Base-by-base conservation (phyloP, 2,888 invertebrate species). In the Hymenopus coronatus region DNA sequence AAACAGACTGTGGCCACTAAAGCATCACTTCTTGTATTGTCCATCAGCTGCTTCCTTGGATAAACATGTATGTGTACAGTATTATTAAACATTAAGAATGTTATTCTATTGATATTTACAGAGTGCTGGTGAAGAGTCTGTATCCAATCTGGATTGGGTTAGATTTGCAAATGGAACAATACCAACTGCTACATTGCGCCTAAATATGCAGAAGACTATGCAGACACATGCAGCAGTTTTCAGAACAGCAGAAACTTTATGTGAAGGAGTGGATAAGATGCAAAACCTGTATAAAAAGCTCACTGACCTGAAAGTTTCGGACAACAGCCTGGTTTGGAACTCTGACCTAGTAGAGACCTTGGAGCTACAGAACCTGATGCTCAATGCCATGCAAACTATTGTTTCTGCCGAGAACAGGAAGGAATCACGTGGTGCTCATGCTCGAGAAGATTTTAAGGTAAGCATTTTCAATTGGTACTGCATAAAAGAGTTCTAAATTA, bases 341-440 rank as follows among this genome's bases (percentile, higher is more conserved):
- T 97, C 98, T 3, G 99, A 99, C 93, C 94, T 99, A 91, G 96
- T 99, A 87, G 99, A 99, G 94, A 97, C 98, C 0, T 94, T 99
- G 90, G 99, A 99, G 94, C 95, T 99, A 90, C 99, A 99, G 94
- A 99, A 99, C 94, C 95, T 99, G 91, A 96, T 99, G 94, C 93
- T 98, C 90, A 99, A 98, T 94, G 97, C 99, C 0, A 94, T 97
- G 92, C 98, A 98, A 94, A 99, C 99, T 1, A 98, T 99, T 91
- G 95, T 96, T 90, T 96, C 96, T 0, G 99, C 99, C 3, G 97
- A 98, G 93, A 97, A 97, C 88, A 95, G 99, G 87, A 98, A 99
- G 93, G 99, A 99, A 94, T 98, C 98, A 27, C 96, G 99, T 90
- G 99, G 99, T 9, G 99, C 99, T n/a, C 99, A 99, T 93, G 98